Evolutionary conservation across 2,797 vertebrate genomes (phyloP), one percentile per base, ranked within the genome.

Genomic region (Anabacerthia variegaticeps): DNA sequence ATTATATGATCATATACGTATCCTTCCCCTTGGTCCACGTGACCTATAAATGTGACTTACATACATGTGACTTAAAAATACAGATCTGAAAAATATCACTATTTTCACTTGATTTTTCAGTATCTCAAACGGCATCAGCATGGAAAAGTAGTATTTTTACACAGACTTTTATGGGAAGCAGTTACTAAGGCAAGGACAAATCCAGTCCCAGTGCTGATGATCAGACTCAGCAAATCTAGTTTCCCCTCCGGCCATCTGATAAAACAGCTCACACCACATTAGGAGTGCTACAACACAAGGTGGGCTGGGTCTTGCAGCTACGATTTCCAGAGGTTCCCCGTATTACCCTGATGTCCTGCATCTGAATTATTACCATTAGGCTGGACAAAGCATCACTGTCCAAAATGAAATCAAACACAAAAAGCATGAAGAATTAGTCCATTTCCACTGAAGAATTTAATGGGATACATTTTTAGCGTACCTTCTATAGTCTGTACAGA

Each of bases 391-490:
- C 71, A 90, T 78, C 37, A 43, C 27, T 44, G 24, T 86, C 32
- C 59, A 82, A 95, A 89, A 84, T 14, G 5, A 94, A 95, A 86
- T 54, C 37, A 61, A 85, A 75, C 36, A 92, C 26, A 46, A 76
- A 51, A 37, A 69, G 56, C 24, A 84, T 12, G 7, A 93, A 46
- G 32, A 89, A 89, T 76, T 51, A 66, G 32, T 44, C 26, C 15
- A n/a, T 32, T 88, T 59, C 43, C 24, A 68, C 36, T 21, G 14
- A 92, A 68, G 39, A 76, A 81, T 51, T 63, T 21, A 8, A 66
- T 2, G 37, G 23, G 48, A 92, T 88, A 22, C 21, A 14, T 36
- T 85, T 92, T 80, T 54, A 86, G 58, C 11, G 37, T 0, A 41
- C 24, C 12, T 92, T 48, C 28, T 44, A 54, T 6, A 37, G 43